phyloP scores from a whole-genome alignment of 2,888 invertebrate species.

The Mesoligia furuncula region DNA sequence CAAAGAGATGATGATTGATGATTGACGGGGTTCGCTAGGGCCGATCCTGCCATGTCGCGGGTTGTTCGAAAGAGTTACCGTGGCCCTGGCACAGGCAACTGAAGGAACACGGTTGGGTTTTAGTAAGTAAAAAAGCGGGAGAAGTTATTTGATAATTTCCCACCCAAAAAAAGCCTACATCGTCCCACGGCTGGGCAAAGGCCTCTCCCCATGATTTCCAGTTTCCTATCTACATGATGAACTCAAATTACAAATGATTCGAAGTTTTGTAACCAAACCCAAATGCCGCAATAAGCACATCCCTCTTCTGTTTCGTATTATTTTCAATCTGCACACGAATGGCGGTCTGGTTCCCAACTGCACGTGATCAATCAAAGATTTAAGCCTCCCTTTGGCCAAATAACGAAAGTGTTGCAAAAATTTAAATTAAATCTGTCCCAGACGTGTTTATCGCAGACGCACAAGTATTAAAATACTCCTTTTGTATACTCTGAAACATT shows the following conservation, averaged over 20 bases:
- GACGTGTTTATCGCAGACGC: conserved; percentile 77
- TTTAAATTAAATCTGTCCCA: conserved; percentile 78
- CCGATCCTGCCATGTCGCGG: no score
- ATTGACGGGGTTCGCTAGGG: no score
- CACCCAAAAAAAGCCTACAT: no score
- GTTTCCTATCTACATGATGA: neutral
- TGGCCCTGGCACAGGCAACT: no score
- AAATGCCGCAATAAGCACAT: neutral
- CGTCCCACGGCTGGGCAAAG: neutral
- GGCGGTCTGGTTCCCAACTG: conserved; percentile 60
- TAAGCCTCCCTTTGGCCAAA: conserved; percentile 74
- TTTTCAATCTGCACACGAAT: conserved; percentile 19
- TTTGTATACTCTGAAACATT: conserved; percentile 14
- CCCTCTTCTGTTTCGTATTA: neutral
- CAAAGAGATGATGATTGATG: no score
- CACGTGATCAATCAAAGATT: conserved; percentile 80
- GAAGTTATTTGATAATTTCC: no score
- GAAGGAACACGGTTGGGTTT: no score
- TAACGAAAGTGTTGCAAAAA: conserved; percentile 74
- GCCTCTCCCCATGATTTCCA: neutral
- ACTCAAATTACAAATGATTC: no score
- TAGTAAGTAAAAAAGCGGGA: no score
- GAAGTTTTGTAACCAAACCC: neutral
- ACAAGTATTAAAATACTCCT: conserved; percentile 74
- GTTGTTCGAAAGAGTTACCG: no score